These are phyloP conservation scores for Drosophila recens DNA, from an alignment of 2,888 invertebrate genomes.

Conservation along the genomic window DNA sequence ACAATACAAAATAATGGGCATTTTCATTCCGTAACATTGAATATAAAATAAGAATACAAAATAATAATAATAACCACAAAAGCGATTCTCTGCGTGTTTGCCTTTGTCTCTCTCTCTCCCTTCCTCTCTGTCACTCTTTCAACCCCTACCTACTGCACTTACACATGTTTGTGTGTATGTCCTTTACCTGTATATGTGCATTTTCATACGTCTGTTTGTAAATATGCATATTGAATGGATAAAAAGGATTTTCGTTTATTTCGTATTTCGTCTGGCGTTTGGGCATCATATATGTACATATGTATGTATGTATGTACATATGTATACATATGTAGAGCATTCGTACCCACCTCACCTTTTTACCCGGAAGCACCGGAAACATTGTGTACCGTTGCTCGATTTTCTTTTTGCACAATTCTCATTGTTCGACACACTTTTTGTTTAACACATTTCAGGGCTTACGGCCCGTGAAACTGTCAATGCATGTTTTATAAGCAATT, in stretches of 20 bases:
- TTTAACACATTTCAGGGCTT: constrained; percentile 40
- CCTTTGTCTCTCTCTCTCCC: constrained; percentile 10
- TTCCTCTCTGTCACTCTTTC: background rate
- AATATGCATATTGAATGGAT: constrained; percentile 71
- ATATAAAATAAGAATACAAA: constrained; percentile 63
- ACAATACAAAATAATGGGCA: constrained; percentile 62
- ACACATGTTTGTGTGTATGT: background rate
- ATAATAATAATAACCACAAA: constrained; percentile 63
- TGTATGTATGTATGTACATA: constrained; percentile 1
- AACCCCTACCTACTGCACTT: background rate
- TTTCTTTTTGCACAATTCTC: constrained; percentile 15
- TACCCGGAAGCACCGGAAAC: constrained; percentile 56
- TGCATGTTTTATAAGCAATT: constrained; percentile 47
- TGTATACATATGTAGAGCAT: background rate
- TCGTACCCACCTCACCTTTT: background rate
- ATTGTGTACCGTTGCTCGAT: constrained; percentile 38
- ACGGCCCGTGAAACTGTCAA: constrained; percentile 20
- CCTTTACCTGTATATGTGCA: constrained; percentile 12
- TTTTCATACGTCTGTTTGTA: constrained; percentile 5
- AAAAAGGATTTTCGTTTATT: constrained; percentile 71
- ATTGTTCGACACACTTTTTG: constrained; percentile 55
- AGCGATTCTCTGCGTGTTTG: constrained; percentile 30
- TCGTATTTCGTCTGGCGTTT: constrained; percentile 53
- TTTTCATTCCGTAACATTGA: constrained; percentile 71
- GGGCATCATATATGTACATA: constrained; percentile 12